Conservation (phyloP, 2,113 vertebrate genomes). For the Eublepharis macularius region DNA sequence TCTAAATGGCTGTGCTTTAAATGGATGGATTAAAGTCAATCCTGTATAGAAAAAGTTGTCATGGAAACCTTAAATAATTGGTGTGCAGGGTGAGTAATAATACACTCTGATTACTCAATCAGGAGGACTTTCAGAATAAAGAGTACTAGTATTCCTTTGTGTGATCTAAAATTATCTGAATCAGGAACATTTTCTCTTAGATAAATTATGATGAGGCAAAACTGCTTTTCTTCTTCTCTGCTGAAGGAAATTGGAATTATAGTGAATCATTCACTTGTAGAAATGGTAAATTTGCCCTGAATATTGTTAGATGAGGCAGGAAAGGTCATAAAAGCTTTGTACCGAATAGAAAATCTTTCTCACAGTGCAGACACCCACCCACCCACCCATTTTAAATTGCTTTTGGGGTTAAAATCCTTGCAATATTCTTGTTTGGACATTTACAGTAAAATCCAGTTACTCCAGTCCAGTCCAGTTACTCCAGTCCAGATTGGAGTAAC, state of each 20-base stretch:
- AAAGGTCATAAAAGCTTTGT: conserved; percentile 41
- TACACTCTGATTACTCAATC: neutral
- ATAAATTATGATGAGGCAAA: conserved; percentile 20
- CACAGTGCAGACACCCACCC: conserved; percentile 34
- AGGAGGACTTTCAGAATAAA: conserved; percentile 22
- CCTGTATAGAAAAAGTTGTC: conserved; percentile 44
- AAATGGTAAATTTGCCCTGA: conserved; percentile 31
- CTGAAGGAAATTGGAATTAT: conserved; percentile 7
- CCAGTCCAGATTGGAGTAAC: too few species aligned
- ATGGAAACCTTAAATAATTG: conserved; percentile 49
- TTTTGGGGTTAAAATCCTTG: conserved; percentile 34
- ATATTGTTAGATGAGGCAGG: conserved; percentile 32
- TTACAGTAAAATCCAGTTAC: too few species aligned
- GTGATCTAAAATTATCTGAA: conserved; percentile 23
- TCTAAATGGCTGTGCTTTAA: conserved; percentile 37
- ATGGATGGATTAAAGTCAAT: neutral
- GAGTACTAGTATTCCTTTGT: conserved; percentile 22
- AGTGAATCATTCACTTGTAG: conserved; percentile 27
- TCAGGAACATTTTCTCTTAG: conserved; percentile 32
- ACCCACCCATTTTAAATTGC: conserved; percentile 8
- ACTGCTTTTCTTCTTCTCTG: conserved; percentile 6
- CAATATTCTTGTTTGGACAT: neutral
- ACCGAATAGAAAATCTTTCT: conserved; percentile 15
- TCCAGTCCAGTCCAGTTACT: too few species aligned
- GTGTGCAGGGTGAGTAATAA: neutral